Evolutionary conservation across 1,140 invertebrate species (phyloP), one percentile per base, ranked within the genome.

Genomic region (Nymphalis io): DNA sequence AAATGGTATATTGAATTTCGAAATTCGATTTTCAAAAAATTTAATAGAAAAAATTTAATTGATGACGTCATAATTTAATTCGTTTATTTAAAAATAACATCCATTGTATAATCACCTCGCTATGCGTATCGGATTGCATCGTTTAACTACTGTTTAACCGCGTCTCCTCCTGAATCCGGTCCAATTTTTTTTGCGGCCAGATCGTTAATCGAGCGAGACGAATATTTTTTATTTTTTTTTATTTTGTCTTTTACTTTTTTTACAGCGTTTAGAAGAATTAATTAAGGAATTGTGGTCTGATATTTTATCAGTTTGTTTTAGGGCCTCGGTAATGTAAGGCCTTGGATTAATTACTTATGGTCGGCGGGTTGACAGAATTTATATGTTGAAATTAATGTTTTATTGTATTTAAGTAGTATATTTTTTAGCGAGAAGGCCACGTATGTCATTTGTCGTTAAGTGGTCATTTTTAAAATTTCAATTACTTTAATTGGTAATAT

Each of bases 131-230:
- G 69, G 72, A 80, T 88, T 88, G 62, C 84, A 68, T 65, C 72
- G 70, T 81, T 79, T 76, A 77, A 88, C 86, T 87, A 88, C 86
- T 82, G 86, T 84, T 75, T 81, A 64, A 68, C 72, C 74, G 63
- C 75, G 81, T 69, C 74, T 77, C 57, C 74, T 65, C 72, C 69
- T 73, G 66, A 63, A 73, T 58, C 73, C 76, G 75, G 76, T 74
- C 62, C 15, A 11, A 51, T 12, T 65, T 74, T 77, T 80, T 79
- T 59, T 80, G 70, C 38, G 38, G 64, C 72, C 70, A 77, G 79
- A 84, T 80, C 80, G 78, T 80, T 79, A 85, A 87, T 83, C 83
- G 79, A 87, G 76, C 84, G 83, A 60, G 59, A 72, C 63, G 70
- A 55, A 59, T 38, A 23, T 80, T 78, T 72, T 75, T 72, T 74